Conservation (phyloP, 37 sponge, comb jelly and placozoan genomes). For the Spongilla lacustris region DNA sequence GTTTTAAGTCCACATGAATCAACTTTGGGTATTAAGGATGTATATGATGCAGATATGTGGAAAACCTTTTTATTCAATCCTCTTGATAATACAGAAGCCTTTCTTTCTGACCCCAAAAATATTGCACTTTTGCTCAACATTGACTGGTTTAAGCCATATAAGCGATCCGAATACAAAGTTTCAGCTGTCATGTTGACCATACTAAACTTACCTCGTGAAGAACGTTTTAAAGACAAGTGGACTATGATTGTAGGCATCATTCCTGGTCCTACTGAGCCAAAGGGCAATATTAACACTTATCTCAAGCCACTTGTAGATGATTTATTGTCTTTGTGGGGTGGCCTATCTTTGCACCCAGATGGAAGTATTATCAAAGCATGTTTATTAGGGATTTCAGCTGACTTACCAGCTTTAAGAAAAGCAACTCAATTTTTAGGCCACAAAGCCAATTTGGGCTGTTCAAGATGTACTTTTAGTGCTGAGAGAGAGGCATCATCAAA, state of each 20-base stretch:
- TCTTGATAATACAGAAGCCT: no score
- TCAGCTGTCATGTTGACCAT: neutral
- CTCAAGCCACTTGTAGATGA: conserved; percentile 9
- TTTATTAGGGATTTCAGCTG: neutral
- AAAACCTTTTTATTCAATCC: no score
- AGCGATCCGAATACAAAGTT: neutral
- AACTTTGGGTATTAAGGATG: neutral
- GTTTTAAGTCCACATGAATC: no score
- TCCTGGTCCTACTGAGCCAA: conserved; percentile 12
- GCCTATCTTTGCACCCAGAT: neutral
- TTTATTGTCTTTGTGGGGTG: neutral
- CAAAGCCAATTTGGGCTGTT: neutral
- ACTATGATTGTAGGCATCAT: neutral
- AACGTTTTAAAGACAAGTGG: conserved; percentile 3
- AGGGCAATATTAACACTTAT: neutral
- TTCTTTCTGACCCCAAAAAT: neutral
- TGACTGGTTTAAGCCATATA: conserved; percentile 14
- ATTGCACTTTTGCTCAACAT: neutral
- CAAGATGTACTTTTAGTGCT: neutral
- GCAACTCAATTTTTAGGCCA: neutral
- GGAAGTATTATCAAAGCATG: no score
- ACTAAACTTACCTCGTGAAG: neutral
- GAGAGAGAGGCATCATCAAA: neutral
- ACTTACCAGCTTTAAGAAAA: no score
- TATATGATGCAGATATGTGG: neutral